phyloP scores from a whole-genome alignment of 92 coral and sea anemone genomes.

The Bergia sp. region DNA sequence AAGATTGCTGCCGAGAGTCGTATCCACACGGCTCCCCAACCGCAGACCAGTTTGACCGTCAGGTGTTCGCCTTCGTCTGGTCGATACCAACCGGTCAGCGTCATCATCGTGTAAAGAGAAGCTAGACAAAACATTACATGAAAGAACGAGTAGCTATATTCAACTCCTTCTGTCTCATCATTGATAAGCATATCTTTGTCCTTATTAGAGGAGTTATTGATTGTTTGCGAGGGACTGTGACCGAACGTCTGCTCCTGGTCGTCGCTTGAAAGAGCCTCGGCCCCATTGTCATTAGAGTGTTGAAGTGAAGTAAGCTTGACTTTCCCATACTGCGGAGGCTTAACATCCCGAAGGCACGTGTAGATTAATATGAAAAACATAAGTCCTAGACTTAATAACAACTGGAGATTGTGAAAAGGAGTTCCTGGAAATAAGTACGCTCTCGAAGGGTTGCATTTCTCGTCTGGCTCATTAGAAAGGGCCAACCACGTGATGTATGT shows the following conservation, averaged over 20 bases:
- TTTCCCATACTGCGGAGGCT: constrained; percentile 95
- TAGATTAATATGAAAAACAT: constrained; percentile 87
- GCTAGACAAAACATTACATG: constrained; percentile 87
- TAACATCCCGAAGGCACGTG: constrained; percentile 73
- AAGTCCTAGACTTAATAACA: constrained; percentile 74
- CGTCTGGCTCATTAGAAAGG: constrained; percentile 91
- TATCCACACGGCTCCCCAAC: constrained; percentile 99
- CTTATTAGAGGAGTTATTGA: background rate
- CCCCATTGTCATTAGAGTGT: background rate
- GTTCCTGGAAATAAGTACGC: constrained; percentile 85
- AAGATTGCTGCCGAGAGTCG: constrained; percentile 93
- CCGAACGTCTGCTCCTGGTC: background rate
- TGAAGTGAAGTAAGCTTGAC: constrained; percentile 31
- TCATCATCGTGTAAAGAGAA: constrained; percentile 89
- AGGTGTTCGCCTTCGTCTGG: constrained; percentile 93
- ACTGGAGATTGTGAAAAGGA: constrained; percentile 77
- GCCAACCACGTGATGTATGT: constrained; percentile 97
- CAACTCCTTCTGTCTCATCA: constrained; percentile 85
- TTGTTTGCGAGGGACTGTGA: background rate
- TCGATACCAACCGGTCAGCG: constrained; percentile 97
- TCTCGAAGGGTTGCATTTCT: constrained; percentile 83
- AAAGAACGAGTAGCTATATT: constrained; percentile 94
- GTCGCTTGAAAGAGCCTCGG: background rate
- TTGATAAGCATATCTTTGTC: constrained; percentile 58
- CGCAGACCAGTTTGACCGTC: constrained; percentile 84